These are phyloP conservation scores for Scaptomyza pallida DNA, from an alignment of 1,140 invertebrate species.

Conservation along the genomic window DNA sequence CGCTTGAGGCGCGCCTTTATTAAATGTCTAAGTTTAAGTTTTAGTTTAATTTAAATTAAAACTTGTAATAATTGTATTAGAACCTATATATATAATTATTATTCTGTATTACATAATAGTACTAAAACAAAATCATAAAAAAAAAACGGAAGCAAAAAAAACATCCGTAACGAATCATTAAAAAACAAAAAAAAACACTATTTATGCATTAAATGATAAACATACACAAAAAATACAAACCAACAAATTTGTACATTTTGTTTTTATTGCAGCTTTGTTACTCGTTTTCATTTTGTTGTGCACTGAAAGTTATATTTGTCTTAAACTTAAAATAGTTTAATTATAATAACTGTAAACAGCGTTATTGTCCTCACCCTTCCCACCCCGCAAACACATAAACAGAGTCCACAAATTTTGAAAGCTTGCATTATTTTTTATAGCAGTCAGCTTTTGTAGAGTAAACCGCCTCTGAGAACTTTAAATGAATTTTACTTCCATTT, in stretches of 20 bases:
- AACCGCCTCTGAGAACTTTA: conserved; percentile 44
- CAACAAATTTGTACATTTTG: conserved; percentile 18
- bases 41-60: conserved; percentile 73
- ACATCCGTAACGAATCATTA: conserved; percentile 39
- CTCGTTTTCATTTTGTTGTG: conserved; percentile 27
- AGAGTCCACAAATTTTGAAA: conserved; percentile 10
- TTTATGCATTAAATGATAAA: conserved; percentile 66
- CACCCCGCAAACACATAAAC: background rate
- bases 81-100: conserved; percentile 39
- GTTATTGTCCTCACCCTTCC: background rate
- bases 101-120: conserved; percentile 74
- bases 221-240: conserved; percentile 23
- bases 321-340: conserved; percentile 34
- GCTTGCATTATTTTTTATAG: conserved; percentile 24
- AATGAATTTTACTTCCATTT: conserved; percentile 78
- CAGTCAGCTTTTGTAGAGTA: conserved; percentile 28
- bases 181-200: conserved; percentile 60
- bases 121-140: conserved; percentile 62
- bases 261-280: conserved; percentile 46
- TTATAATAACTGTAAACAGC: background rate
- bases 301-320: conserved; percentile 22
- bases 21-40: conserved; percentile 70
- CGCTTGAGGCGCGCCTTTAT: conserved; percentile 62
- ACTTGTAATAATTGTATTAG: conserved; percentile 63
- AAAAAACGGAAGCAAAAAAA: conserved; percentile 24